Evolutionary conservation across 2,888 invertebrate species (phyloP), one percentile per base, ranked within the genome.

Genomic region (Agelastica alni): DNA sequence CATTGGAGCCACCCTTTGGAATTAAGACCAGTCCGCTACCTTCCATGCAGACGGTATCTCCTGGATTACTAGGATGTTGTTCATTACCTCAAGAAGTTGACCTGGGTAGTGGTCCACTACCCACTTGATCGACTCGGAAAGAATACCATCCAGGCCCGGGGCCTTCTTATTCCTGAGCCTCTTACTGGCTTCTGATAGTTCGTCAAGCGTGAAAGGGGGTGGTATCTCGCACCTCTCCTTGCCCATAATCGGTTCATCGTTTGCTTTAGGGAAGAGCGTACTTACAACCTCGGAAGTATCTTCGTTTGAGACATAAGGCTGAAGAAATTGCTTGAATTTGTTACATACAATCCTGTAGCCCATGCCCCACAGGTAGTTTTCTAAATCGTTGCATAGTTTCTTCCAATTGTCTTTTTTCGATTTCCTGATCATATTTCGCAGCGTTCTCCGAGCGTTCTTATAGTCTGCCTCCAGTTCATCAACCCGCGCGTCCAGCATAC

Each of bases 321-420:
- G 9, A 14, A 9, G 16, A 16, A 16, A 16, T 13, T 41, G 22
- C n/a, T 41, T 41, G 3, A 41, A 22, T 22, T 22, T 41, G 20
- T 22, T 22, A 3, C 5, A 10, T 10, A 22, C 51, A 1, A 56
- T 56, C 16, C 43, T 47, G 28, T 56, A 58, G 1, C 34, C 58
- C 5, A 22, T n/a, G 9, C 58, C 58, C 47, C 51, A 58, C 2
- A 37, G 36, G 32, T 58, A 36, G 7, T 42, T 22, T 2, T 56
- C 49, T 9, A 58, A 17, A 5, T 37, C 51, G 4, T 32, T 16
- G 18, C 45, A 46, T 1, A 58, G 31, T 4, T 51, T 17, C n/a
- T 2, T 12, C 58, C 58, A 58, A 7, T 30, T 6, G 6, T 7
- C 20, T 4, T 32, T 31, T 31, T 53, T 49, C 9, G 41, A 10